These are phyloP conservation scores for Mystacides longicornis DNA, from an alignment of 2,888 invertebrate genomes.

Conservation along the genomic window DNA sequence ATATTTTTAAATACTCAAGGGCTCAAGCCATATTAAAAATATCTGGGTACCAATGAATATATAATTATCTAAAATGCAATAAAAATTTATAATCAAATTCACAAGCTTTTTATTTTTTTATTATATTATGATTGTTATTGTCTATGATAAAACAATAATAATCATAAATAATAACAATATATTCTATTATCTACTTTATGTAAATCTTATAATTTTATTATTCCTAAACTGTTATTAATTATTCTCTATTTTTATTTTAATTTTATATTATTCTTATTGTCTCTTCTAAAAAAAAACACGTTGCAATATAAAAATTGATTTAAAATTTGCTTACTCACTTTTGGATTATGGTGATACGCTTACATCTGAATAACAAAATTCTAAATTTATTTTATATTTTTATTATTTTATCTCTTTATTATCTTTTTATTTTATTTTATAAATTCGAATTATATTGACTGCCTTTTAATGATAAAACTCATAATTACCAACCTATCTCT, in stretches of 20 bases:
- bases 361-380: constrained; percentile 12
- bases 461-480: not conserved
- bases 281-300: not conserved
- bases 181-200: too few species aligned
- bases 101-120: not conserved
- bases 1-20: too few species aligned
- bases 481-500: not conserved
- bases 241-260: not conserved
- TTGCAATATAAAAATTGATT: constrained; percentile 22
- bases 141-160: not conserved
- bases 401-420: not conserved
- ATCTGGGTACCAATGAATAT: too few species aligned
- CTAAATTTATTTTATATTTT: constrained; percentile 4
- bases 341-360: constrained; percentile 25
- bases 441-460: not conserved
- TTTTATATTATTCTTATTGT: not conserved
- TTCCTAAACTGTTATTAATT: not conserved
- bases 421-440: constrained; percentile 3
- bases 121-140: not conserved
- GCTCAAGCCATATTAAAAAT: too few species aligned
- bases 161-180: not conserved
- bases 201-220: not conserved
- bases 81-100: not conserved
- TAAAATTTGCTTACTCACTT: constrained; percentile 25
- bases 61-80: not conserved